Evolutionary conservation across 2,797 vertebrate genomes (phyloP).

Genomic region (Otus scops): DNA sequence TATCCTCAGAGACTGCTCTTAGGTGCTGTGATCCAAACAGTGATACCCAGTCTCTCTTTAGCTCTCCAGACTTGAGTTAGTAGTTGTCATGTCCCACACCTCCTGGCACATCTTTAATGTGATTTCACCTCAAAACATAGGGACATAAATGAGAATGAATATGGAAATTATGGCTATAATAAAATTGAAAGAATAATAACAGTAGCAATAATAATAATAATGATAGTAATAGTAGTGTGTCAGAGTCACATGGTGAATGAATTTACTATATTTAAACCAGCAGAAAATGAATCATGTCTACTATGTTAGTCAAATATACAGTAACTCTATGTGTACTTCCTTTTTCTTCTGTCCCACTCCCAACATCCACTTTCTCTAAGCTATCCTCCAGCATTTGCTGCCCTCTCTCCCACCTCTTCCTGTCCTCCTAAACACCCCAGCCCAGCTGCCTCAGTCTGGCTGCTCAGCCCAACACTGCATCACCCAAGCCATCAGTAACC

Average conservation of each 20-base stretch:
- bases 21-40: background rate
- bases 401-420: background rate
- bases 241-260: background rate
- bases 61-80: background rate
- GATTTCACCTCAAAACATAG: background rate
- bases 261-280: background rate
- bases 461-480: background rate
- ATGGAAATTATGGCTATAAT: background rate
- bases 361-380: background rate
- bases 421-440: rapidly evolving
- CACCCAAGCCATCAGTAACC: background rate
- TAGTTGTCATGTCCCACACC: background rate
- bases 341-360: background rate
- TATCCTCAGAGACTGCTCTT: background rate
- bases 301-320: background rate
- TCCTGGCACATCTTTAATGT: background rate
- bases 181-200: background rate
- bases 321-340: background rate
- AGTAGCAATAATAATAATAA: background rate
- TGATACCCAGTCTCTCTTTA: rapidly evolving
- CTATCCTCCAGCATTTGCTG: background rate
- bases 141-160: background rate
- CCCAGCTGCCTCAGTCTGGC: background rate
- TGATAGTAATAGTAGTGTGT: background rate
- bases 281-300: background rate